phyloP scores from a whole-genome alignment of 2,113 vertebrate species.

The Calypte anna region DNA sequence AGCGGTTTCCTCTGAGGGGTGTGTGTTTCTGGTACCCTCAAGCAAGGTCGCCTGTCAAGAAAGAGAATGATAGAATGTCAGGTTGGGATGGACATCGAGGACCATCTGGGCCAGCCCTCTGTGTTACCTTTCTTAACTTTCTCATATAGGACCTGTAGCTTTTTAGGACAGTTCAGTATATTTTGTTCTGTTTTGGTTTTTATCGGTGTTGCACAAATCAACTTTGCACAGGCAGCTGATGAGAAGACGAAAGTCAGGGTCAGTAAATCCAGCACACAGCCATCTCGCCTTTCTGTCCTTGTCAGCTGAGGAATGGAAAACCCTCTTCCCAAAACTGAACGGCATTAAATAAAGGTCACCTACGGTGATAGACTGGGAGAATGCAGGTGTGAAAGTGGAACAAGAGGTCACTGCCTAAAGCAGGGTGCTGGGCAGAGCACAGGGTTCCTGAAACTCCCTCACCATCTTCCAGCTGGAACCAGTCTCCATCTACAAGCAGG shows the following conservation, averaged over 20 bases:
- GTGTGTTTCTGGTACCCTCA: background rate
- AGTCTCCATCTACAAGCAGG: background rate
- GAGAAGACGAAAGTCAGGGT: background rate
- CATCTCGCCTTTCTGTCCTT: background rate
- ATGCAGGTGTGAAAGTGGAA: background rate
- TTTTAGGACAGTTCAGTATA: background rate
- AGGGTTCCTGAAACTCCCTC: rapidly evolving
- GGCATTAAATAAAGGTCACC: background rate
- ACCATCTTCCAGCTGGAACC: background rate
- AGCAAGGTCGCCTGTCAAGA: background rate
- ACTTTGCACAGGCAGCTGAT: background rate
- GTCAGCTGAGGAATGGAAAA: background rate
- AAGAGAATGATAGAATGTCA: no score
- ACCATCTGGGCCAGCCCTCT: no score
- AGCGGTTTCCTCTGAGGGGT: background rate
- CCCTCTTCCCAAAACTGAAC: background rate
- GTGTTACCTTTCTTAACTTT: background rate
- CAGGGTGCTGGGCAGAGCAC: rapidly evolving
- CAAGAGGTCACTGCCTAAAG: background rate
- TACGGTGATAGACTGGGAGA: background rate
- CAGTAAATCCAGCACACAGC: background rate
- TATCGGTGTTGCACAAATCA: rapidly evolving
- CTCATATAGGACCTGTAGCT: background rate
- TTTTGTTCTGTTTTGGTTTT: rapidly evolving
- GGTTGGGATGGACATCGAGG: no score